A percentile compares a stretch with the other conserved stretches of the same genome.
phyloP scores from a whole-genome alignment of 2,797 vertebrate species.

The Thamnophis elegans region DNA sequence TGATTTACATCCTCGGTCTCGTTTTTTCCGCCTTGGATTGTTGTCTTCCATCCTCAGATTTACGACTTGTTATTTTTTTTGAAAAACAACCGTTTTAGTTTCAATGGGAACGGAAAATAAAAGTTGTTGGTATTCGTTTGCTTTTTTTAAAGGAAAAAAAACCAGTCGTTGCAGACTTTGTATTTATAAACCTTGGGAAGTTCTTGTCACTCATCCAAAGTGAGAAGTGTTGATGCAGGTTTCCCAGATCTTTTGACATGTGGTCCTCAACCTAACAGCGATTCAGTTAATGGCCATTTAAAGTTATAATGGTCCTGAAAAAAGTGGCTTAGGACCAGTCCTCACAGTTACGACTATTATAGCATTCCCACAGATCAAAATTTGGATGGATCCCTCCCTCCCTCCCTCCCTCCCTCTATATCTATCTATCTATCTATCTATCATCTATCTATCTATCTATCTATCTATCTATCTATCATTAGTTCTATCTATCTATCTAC shows the following conservation, averaged over 20 bases:
- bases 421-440: no score
- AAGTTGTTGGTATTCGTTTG: background rate
- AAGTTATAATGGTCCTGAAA: background rate
- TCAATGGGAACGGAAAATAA: background rate
- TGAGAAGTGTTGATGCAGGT: background rate
- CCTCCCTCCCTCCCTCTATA: no score
- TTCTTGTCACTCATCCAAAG: background rate
- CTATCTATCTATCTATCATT: no score
- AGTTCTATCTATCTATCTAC: no score
- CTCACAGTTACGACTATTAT: no score
- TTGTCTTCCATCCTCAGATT: conserved; percentile 1
- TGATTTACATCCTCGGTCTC: background rate
- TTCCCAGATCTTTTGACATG: background rate
- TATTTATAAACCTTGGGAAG: background rate
- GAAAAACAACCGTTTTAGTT: background rate
- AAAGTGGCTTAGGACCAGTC: background rate
- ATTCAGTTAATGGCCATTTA: background rate
- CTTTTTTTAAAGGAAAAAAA: background rate
- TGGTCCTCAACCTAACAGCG: background rate
- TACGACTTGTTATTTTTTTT: background rate
- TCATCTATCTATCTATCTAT: no score
- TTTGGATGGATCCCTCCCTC: no score
- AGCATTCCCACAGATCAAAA: no score
- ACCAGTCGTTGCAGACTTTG: no score
- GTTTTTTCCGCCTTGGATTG: background rate